These are phyloP conservation scores for Eupithecia exiguata DNA, from an alignment of 2,888 invertebrate genomes.

Conservation along the genomic window DNA sequence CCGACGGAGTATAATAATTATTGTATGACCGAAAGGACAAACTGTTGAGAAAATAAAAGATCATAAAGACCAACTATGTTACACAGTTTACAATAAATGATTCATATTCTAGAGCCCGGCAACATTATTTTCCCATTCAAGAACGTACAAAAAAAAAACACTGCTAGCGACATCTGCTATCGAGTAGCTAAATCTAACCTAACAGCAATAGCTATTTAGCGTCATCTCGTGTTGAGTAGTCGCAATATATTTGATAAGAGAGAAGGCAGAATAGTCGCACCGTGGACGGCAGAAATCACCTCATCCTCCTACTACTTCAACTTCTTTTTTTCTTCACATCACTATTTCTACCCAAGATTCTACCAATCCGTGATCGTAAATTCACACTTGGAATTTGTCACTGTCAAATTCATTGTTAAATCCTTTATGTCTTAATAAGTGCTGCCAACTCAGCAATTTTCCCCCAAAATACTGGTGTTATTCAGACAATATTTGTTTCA, in stretches of 20 bases:
- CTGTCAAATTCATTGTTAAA: not conserved
- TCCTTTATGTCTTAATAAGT: not conserved
- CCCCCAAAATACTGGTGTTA: not conserved
- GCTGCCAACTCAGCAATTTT: not conserved
- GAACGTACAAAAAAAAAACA: not conserved
- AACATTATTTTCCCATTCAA: not conserved
- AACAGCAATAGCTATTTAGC: not conserved
- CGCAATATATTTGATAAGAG: not conserved
- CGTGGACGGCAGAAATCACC: too few relatives aligned
- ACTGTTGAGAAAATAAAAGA: too few relatives aligned
- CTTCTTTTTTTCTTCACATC: too few relatives aligned
- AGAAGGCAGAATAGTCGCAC: not conserved
- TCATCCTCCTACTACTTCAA: too few relatives aligned
- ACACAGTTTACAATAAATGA: too few relatives aligned
- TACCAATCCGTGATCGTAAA: too few relatives aligned
- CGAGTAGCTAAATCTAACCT: conserved; percentile 24
- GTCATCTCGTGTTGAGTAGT: conserved; percentile 49
- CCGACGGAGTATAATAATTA: too few relatives aligned
- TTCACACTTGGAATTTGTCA: not conserved
- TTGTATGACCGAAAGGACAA: too few relatives aligned
- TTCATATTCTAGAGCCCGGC: too few relatives aligned
- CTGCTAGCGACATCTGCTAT: conserved; percentile 30
- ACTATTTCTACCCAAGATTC: too few relatives aligned
- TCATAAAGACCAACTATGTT: too few relatives aligned
- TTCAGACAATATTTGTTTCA: not conserved